phyloP scores from a whole-genome alignment of 2,888 invertebrate species.

The Mimas tiliae region DNA sequence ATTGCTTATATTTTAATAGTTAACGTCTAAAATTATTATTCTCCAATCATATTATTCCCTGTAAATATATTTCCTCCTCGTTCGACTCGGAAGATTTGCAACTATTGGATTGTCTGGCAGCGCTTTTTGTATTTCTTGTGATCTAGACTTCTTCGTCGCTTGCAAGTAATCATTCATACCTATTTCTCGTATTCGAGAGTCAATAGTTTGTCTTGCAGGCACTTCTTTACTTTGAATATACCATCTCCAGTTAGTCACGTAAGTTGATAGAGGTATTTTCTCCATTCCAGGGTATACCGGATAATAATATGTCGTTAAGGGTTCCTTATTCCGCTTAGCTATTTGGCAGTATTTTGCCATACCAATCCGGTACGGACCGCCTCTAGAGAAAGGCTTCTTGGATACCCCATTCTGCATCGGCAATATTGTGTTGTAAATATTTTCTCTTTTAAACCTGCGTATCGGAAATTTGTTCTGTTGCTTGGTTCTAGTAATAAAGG shows the following conservation, averaged over 20 bases:
- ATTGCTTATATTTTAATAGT: conserved; percentile 1
- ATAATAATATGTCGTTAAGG: not conserved
- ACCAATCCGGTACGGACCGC: not conserved
- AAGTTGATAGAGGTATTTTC: conserved; percentile 14
- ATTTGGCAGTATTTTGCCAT: conserved; percentile 8
- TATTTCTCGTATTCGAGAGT: conserved; percentile 29
- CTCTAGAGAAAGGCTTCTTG: conserved; percentile 7
- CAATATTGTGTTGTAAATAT: not conserved
- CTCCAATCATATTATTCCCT: not conserved
- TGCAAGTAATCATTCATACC: conserved; percentile 34
- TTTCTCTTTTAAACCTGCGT: not conserved
- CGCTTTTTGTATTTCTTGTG: conserved; percentile 33
- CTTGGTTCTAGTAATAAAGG: not conserved
- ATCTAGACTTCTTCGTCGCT: conserved; percentile 31
- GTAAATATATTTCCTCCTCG: conserved; percentile 13
- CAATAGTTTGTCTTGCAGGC: conserved; percentile 26
- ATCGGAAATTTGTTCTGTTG: not conserved
- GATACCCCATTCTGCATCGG: not conserved
- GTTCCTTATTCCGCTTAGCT: conserved; percentile 5
- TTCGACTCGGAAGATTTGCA: conserved; percentile 4
- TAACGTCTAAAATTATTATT: not conserved
- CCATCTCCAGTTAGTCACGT: conserved; percentile 33
- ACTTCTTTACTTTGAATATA: conserved; percentile 30
- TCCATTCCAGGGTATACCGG: conserved; percentile 1
- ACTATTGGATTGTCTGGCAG: conserved; percentile 26